phyloP scores from a whole-genome alignment of 92 coral and sea anemone species.

The Parazoanthus atlanticus region DNA sequence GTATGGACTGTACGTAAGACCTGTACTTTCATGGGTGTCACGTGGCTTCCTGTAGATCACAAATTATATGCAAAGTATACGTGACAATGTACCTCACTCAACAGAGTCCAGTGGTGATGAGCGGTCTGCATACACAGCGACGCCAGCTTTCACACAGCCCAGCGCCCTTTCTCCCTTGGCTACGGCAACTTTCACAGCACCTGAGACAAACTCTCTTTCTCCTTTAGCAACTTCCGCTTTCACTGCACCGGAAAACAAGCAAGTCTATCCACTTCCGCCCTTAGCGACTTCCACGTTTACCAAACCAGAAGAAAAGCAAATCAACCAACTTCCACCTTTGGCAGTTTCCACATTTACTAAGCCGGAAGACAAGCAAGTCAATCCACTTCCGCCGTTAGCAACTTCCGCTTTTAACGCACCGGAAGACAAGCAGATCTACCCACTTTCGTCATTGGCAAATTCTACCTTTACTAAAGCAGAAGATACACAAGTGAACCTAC shows the following conservation, averaged over 20 bases:
- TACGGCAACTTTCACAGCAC: conserved; percentile 1
- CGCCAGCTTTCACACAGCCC: background rate
- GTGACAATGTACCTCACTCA: background rate
- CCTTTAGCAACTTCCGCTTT: conserved; percentile 3
- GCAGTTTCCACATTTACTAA: conserved; percentile 15
- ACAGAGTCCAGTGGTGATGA: conserved; percentile 1
- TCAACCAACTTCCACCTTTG: conserved; percentile 6
- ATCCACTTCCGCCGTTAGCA: background rate
- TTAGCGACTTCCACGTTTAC: background rate
- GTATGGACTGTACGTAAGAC: no score
- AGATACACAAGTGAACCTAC: background rate
- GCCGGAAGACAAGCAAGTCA: background rate
- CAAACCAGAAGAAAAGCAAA: conserved; percentile 7
- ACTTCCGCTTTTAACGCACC: background rate
- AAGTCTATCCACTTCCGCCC: conserved; percentile 18
- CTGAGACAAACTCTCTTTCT: background rate
- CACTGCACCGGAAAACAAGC: conserved; percentile 26
- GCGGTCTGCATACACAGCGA: background rate
- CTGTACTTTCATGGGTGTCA: no score
- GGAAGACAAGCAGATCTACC: background rate
- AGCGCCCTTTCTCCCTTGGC: background rate
- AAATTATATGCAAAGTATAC: background rate
- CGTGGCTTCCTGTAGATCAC: no score
- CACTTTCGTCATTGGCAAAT: background rate
- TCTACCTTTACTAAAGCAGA: conserved; percentile 4